Base-by-base conservation (phyloP, 1,140 invertebrate genomes). In the Potamilus streckersoni region DNA sequence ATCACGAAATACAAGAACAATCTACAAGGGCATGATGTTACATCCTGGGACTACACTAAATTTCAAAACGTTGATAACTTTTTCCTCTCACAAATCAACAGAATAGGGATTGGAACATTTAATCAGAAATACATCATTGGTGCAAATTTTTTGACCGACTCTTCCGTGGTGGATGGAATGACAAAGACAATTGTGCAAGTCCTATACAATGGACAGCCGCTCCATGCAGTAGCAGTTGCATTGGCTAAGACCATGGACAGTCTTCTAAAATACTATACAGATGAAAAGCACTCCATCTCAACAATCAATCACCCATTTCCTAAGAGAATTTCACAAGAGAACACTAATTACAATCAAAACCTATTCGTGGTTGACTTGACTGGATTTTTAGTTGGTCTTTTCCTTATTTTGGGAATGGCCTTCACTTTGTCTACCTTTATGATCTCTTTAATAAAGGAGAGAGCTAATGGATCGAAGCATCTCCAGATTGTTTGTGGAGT, bases 341-440 rank as follows among this genome's bases (percentile, higher is more conserved):
- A 49, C 15, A 8, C 19, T 49, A 6, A 71, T 17, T 11, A 49
- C 55, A 19, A 55, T 16, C 38, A 63, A 20, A 58, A 20, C 19
- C 20, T 55, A n/a, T 56, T 56, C 11, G 15, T 61, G 23, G 59
- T 62, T 56, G 59, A 63, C 4, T 38, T 69, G 23, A 49, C 88
- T 71, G 74, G 87, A 16, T 74, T 90, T 55, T 75, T 83, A n/a
- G 59, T 89, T 76, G 90, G 91, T 8, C 88, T 93, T 20, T 91
- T 90, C 69, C 86, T 93, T 0, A 89, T 92, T 55, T 92, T 92
- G 80, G 92, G 92, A 0, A 83, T 93, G 80, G 90, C 91, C 49
- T 92, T 95, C 79, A 92, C 95, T 0, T 92, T 93, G 2, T 91
- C 94, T 0, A 93, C 93, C 73, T 93, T 94, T 78, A 91, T 94